Base-by-base conservation (phyloP, 2,888 invertebrate species). In the Poecilus cupreus region DNA sequence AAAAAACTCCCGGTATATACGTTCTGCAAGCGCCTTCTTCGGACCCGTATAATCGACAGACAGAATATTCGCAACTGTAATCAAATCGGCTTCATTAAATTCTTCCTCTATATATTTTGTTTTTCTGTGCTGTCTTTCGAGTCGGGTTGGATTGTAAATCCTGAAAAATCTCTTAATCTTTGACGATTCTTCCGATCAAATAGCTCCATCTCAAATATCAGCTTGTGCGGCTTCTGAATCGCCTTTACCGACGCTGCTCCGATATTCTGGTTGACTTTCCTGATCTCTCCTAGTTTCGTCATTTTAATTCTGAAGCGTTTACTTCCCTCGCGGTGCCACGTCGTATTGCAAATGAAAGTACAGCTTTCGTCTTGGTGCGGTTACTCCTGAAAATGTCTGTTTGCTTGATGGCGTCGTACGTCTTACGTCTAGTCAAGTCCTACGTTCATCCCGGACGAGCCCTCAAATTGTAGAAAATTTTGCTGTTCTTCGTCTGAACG, bases 51-150 rank as follows among this genome's bases (percentile, higher is more conserved):
- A 49, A 16, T 49, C 49, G 16, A 49, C 2, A 1, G 49, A 49
- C 16, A 13, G 26, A 39, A 78, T 39, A 10, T 78, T 46, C 8
- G 49, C 46, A 13, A 75, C 75, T 5, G 54, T 16, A 20, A 75
- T 22, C 5, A 75, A n/a, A 75, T 49, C 75, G 20, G 51, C 49
- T 51, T 24, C n/a, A 10, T 60, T 18, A 24, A 49, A 49, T 13
- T 49, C 8, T 24, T 24, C 22, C 11, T 10, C 22, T 46, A 75
- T 75, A 22, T n/a, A 16, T 22, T 51, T 11, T 26, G 26, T 16
- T 57, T 76, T 16, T 4, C 43, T 32, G 49, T 32, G 57, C 20
- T 32, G 10, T 75, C 75, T 13, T 77, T 60, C 10, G 77, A 77
- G 16, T 77, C 39, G 16, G 26, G 39, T 39, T 60, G 18, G 11